Base-by-base conservation (phyloP, 2,797 vertebrate genomes). In the Columba guinea region DNA sequence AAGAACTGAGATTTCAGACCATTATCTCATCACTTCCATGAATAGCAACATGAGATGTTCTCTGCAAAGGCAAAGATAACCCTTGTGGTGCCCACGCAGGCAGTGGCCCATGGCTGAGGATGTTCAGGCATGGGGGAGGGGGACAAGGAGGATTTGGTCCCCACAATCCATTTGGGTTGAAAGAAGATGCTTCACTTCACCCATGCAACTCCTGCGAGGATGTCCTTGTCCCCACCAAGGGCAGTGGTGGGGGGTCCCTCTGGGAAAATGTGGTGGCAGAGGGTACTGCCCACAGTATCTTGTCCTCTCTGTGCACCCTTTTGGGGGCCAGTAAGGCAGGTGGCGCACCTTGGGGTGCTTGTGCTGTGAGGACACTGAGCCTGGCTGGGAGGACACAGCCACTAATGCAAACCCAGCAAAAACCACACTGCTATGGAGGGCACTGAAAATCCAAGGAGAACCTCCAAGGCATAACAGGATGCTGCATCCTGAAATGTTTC, bases 1-100 rank as follows among this genome's bases (percentile, higher is more conserved):
- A 96, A 70, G 65, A 94, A 60, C 64, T 59, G n/a, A 77, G 56
- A 94, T 94, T 94, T 93, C 86, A 84, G 87, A 51, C 58, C 68
- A 87, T 96, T 96, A 93, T 92, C 86, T 95, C 94, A 90, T 87
- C 64, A 89, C 94, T 95, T 92, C 78, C 51, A 12, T 79, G 76
- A 93, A 84, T 15, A 84, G 62, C 10, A 28, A 69, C 88, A 56
- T 10, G 6, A 92, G 53, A 70, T 65, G 34, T 79, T 86, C 49
- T 71, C 75, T 59, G 16, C 2, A 17, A 90, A 82, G 64, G 46
- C 64, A 53, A 53, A 79, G 79, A 53, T 27, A 76, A 44, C 23
- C 35, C 13, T 75, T 1, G 6, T n/a, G 39, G 39, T 94, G 80
- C 55, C 77, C 5, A 2, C 11, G 7, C 23, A 34, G 32, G 32